Evolutionary conservation across 1,140 invertebrate species (phyloP).

Genomic region (Samia ricini): DNA sequence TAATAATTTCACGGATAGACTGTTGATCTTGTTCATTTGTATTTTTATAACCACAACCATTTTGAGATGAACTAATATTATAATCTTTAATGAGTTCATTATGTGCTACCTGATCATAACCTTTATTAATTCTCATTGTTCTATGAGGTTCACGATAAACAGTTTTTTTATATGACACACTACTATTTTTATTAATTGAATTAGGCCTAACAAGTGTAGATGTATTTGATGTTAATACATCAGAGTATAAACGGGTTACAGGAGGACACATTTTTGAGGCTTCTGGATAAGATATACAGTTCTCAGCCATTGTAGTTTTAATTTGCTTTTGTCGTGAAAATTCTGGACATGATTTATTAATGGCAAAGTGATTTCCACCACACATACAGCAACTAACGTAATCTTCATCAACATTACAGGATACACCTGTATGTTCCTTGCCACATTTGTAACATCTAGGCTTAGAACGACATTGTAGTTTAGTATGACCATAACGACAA

Average conservation of each 20-base stretch:
- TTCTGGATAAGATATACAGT: neutral
- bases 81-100: constrained; percentile 5
- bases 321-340: neutral
- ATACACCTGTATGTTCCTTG: neutral
- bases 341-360: neutral
- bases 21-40: neutral
- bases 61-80: constrained; percentile 5
- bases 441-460: constrained; percentile 7
- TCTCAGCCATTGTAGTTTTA: neutral
- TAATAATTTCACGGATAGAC: constrained; percentile 15
- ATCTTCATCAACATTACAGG: neutral
- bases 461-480: constrained; percentile 14
- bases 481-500: constrained; percentile 13
- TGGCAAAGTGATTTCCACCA: neutral
- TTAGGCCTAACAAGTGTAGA: neutral
- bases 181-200: neutral
- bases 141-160: neutral
- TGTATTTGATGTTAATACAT: neutral
- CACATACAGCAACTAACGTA: neutral
- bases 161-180: constrained; percentile 9
- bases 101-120: constrained; percentile 13
- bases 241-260: neutral
- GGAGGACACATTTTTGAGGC: neutral
- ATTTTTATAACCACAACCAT: constrained; percentile 12
- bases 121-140: neutral